These are phyloP conservation scores for Melipona quadrifasciata DNA, from an alignment of 1,140 invertebrate species.

Conservation along the genomic window DNA sequence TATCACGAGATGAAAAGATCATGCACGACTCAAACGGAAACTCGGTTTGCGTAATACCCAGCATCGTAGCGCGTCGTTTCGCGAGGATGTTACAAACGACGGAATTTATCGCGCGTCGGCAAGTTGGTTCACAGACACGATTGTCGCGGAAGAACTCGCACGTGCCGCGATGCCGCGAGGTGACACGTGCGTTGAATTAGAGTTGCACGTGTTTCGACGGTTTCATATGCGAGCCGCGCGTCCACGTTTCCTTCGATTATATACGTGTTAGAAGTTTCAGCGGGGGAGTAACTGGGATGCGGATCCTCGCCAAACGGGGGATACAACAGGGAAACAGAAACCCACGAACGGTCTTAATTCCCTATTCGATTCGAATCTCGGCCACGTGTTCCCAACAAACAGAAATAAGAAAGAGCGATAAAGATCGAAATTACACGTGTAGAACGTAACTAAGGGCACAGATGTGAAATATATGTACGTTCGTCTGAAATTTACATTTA, in stretches of 20 bases:
- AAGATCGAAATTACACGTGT: too few relatives aligned
- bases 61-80: background rate
- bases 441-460: too few relatives aligned
- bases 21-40: background rate
- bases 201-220: constrained; percentile 28
- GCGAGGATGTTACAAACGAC: background rate
- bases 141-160: constrained; percentile 50
- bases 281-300: constrained; percentile 10
- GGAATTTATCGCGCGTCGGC: constrained; percentile 53
- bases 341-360: background rate
- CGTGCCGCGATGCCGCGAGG: constrained; percentile 31
- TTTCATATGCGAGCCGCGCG: constrained; percentile 36
- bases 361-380: too few relatives aligned
- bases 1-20: background rate
- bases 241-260: constrained; percentile 3
- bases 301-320: background rate
- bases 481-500: too few relatives aligned
- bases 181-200: constrained; percentile 55
- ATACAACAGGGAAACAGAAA: background rate
- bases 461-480: too few relatives aligned
- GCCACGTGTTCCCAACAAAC: too few relatives aligned
- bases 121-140: constrained; percentile 52
- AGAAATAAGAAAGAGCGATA: too few relatives aligned
- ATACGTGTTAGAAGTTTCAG: constrained; percentile 26
- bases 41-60: background rate